phyloP scores from a whole-genome alignment of 2,888 invertebrate species.

The Willowsia nigromaculata region DNA sequence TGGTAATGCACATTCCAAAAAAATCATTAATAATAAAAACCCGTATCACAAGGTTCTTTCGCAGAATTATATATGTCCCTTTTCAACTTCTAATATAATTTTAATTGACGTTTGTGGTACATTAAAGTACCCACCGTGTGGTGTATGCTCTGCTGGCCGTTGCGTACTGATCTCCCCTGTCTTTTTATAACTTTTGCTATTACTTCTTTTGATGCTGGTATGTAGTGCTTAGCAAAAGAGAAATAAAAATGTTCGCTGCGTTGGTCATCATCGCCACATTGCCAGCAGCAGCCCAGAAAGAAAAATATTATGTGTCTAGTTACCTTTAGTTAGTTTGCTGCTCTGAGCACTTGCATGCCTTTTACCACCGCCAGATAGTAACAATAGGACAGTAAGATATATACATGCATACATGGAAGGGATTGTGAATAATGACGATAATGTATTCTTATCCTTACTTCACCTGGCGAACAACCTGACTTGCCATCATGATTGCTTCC shows the following conservation, averaged over 20 bases:
- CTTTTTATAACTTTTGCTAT: constrained; percentile 24
- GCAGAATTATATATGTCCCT: not conserved
- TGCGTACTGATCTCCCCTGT: constrained; percentile 46
- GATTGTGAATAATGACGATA: constrained; percentile 39
- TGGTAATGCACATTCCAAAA: constrained; percentile 48
- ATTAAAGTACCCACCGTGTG: constrained; percentile 24
- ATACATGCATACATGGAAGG: constrained; percentile 33
- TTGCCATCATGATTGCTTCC: not conserved
- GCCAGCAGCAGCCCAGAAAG: not conserved
- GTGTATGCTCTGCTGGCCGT: constrained; percentile 21
- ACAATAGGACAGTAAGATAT: not conserved
- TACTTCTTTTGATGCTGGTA: not conserved
- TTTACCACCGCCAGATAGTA: constrained; percentile 9
- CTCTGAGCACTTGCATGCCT: not conserved
- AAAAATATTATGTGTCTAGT: not conserved
- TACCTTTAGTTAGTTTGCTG: constrained; percentile 6
- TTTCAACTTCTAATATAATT: constrained; percentile 31
- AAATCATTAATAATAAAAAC: constrained; percentile 1
- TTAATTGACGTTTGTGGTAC: constrained; percentile 54
- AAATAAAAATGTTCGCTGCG: constrained; percentile 52
- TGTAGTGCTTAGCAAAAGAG: not conserved
- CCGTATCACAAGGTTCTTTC: not conserved
- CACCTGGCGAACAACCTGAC: constrained; percentile 58
- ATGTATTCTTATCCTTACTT: constrained; percentile 38
- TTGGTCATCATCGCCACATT: constrained; percentile 42